Evolutionary conservation across 1,140 invertebrate genomes (phyloP).

Genomic region (Drosophila neocordata): DNA sequence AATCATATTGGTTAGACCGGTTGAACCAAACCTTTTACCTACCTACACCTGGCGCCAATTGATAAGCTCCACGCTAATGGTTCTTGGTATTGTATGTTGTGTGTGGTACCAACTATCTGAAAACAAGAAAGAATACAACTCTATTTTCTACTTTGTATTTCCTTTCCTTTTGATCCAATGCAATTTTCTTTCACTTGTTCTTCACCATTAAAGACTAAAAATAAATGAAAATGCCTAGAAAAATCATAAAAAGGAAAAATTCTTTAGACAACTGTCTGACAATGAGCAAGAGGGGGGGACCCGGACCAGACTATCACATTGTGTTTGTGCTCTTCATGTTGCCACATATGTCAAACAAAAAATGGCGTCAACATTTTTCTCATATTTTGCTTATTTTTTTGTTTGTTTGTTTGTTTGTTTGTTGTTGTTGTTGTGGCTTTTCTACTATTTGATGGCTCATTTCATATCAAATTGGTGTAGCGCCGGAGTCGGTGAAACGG

Average conservation of each 20-base stretch:
- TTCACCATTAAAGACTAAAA: slow-evolving; percentile 48
- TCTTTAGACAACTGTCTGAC: slow-evolving; percentile 8
- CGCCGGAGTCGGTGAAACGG: slow-evolving; percentile 8
- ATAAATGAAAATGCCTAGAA: slow-evolving; percentile 63
- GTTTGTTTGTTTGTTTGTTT: not conserved
- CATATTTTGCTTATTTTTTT: slow-evolving; percentile 11
- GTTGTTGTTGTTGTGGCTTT: not conserved
- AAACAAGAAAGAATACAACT: slow-evolving; percentile 47
- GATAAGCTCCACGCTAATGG: slow-evolving; percentile 64
- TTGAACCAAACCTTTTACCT: slow-evolving; percentile 52
- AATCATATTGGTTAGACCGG: slow-evolving; percentile 23
- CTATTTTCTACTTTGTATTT: slow-evolving; percentile 44
- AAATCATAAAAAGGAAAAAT: slow-evolving; percentile 51
- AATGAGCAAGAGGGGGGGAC: slow-evolving; percentile 15
- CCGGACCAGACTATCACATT: slow-evolving; percentile 28
- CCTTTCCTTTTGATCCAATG: slow-evolving; percentile 34
- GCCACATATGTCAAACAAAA: slow-evolving; percentile 69
- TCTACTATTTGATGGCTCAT: slow-evolving; percentile 64
- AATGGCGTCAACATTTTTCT: slow-evolving; percentile 51
- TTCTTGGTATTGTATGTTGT: slow-evolving; percentile 14
- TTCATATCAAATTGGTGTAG: slow-evolving; percentile 61
- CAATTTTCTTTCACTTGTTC: slow-evolving; percentile 64
- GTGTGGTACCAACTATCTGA: not conserved
- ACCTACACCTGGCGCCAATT: slow-evolving; percentile 58
- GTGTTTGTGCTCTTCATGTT: slow-evolving; percentile 42